Evolutionary conservation across 2,888 invertebrate species (phyloP).

Genomic region (Hypercompe scribonia): DNA sequence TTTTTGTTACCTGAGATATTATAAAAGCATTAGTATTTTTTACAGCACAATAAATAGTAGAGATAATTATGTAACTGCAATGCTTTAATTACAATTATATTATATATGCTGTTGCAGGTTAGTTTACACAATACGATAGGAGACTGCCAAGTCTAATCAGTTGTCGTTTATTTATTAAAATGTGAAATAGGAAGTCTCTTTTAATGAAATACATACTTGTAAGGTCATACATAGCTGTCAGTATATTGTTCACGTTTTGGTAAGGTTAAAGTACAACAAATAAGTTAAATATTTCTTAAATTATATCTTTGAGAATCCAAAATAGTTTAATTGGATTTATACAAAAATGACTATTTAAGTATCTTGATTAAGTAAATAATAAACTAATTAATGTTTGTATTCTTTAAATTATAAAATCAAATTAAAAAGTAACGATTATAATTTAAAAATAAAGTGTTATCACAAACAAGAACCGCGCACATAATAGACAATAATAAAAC

Average conservation of each 20-base stretch:
- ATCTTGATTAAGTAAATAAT: not conserved
- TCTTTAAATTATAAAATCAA: not conserved
- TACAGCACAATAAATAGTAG: not conserved
- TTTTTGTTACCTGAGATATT: conserved; percentile 14
- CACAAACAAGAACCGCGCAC: not conserved
- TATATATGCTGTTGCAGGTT: not conserved
- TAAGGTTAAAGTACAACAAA: not conserved
- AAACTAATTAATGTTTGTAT: not conserved
- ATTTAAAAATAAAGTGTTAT: not conserved
- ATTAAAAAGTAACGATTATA: not conserved
- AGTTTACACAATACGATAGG: not conserved
- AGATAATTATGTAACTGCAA: not conserved
- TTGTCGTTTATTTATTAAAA: not conserved
- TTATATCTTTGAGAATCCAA: not conserved
- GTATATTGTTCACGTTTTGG: not conserved
- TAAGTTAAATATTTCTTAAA: too few species aligned
- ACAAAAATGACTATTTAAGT: not conserved
- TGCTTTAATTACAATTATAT: not conserved
- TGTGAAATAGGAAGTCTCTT: not conserved
- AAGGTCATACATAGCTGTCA: not conserved
- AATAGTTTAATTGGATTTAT: not conserved
- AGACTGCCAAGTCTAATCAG: not conserved
- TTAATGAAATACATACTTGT: not conserved
- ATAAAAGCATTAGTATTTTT: conserved; percentile 10
- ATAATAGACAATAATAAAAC: conserved; percentile 1